Percentiles rank a stretch among this genome's conserved stretches.
phyloP scores from a whole-genome alignment of 2,797 vertebrate genomes.

The Clarias fuscus region DNA sequence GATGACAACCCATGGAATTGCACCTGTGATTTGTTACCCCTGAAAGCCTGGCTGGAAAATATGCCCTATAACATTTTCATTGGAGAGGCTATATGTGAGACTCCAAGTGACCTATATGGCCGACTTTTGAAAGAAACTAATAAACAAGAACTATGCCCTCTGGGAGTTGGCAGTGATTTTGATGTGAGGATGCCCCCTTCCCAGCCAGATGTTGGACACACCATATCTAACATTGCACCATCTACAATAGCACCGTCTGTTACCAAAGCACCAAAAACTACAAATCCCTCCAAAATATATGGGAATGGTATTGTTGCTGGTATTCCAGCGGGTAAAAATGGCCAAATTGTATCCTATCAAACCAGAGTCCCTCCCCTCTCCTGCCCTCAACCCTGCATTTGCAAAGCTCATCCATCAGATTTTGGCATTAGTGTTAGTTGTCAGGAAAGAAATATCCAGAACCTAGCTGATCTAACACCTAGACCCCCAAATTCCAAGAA shows the following conservation, averaged over 20 bases:
- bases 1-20: conserved; percentile 99
- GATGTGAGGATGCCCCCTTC: conserved; percentile 90
- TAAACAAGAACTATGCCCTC: conserved; percentile 94
- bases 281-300: conserved; percentile 93
- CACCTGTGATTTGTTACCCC: conserved; percentile 93
- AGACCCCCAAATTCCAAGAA: conserved; percentile 95
- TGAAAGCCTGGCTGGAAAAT: conserved; percentile 98
- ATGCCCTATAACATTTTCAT: conserved; percentile 99
- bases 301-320: conserved; percentile 95
- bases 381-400: conserved; percentile 89
- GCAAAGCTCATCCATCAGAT: conserved; percentile 95
- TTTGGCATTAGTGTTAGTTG: conserved; percentile 96
- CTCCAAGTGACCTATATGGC: conserved; percentile 93
- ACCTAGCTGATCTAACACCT: conserved; percentile 84
- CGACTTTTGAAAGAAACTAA: conserved; percentile 95
- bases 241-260: conserved; percentile 80
- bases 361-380: conserved; percentile 87
- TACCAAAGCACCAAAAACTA: conserved; percentile 89
- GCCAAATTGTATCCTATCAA: conserved; percentile 91
- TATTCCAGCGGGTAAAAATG: conserved; percentile 84
- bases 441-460: conserved; percentile 92
- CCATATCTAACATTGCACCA: conserved; percentile 81
- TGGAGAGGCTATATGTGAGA: conserved; percentile 97
- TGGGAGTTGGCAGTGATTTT: conserved; percentile 94
- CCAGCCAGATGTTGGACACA: conserved; percentile 80